phyloP scores from a whole-genome alignment of 2,797 vertebrate genomes.

The Melanotaenia maccullochi region DNA sequence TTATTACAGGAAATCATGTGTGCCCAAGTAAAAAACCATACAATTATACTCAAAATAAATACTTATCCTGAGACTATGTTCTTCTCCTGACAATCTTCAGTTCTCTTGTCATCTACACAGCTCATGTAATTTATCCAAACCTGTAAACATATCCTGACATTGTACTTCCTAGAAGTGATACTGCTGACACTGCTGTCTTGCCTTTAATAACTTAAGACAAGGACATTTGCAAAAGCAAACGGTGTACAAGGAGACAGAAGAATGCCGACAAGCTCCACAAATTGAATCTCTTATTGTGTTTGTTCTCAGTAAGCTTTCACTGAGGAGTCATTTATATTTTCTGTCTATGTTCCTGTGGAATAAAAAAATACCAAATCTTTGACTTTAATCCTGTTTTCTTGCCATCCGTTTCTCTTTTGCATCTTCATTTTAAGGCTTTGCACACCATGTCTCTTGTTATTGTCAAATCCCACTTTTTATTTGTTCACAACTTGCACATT shows the following conservation, averaged over 20 bases:
- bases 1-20: slow-evolving; percentile 52
- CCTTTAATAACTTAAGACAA: slow-evolving; percentile 12
- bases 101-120: slow-evolving; percentile 7
- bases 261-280: slow-evolving; percentile 41
- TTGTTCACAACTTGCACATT: slow-evolving; percentile 21
- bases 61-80: slow-evolving; percentile 23
- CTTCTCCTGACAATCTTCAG: slow-evolving; percentile 1
- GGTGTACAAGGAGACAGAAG: background rate
- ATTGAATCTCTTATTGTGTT: slow-evolving; percentile 21
- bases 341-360: slow-evolving; percentile 1
- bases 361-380: background rate
- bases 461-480: slow-evolving; percentile 31
- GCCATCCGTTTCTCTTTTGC: background rate
- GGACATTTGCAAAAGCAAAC: slow-evolving; percentile 8
- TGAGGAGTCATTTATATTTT: slow-evolving; percentile 40
- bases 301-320: slow-evolving; percentile 25
- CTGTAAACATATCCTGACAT: slow-evolving; percentile 41
- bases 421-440: slow-evolving; percentile 13
- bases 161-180: slow-evolving; percentile 13
- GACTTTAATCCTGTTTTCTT: background rate
- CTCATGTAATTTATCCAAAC: slow-evolving; percentile 18
- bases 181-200: slow-evolving; percentile 16
- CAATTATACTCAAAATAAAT: slow-evolving; percentile 35
- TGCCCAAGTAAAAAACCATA: slow-evolving; percentile 44
- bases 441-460: slow-evolving; percentile 4